A percentile compares a stretch with the other conserved stretches of the same genome.
phyloP scores from a whole-genome alignment of 1,140 invertebrate genomes.

The Acromyrmex heyeri region DNA sequence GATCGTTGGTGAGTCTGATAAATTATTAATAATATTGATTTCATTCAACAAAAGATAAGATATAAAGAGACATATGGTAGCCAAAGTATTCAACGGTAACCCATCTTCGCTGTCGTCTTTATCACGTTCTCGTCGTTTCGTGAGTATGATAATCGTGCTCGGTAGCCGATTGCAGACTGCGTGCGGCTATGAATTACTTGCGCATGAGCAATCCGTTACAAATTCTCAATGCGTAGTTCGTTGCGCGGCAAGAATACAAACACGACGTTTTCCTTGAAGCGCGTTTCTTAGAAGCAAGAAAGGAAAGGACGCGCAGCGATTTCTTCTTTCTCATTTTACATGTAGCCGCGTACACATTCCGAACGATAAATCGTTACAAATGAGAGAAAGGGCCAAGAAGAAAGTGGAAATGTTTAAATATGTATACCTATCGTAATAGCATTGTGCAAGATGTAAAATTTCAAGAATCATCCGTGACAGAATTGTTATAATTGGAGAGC shows the following conservation, averaged over 20 bases:
- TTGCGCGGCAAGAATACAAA: slow-evolving; percentile 66
- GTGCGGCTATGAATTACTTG: slow-evolving; percentile 22
- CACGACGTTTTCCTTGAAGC: slow-evolving; percentile 12
- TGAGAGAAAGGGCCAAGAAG: not conserved
- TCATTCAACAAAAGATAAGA: not conserved
- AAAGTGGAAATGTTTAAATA: not conserved
- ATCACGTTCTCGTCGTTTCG: slow-evolving; percentile 26
- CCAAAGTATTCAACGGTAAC: not conserved
- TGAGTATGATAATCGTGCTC: slow-evolving; percentile 1
- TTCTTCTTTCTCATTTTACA: not conserved
- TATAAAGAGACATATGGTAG: not conserved
- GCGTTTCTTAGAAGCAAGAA: slow-evolving; percentile 44
- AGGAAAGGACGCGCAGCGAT: slow-evolving; percentile 12
- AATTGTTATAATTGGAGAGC: not conserved
- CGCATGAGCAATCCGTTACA: slow-evolving; percentile 58
- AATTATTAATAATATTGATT: not conserved
- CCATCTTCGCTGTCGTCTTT: not conserved
- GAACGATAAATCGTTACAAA: not conserved
- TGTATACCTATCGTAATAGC: not conserved
- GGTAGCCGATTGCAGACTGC: not conserved
- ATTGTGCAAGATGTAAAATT: not conserved
- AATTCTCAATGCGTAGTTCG: slow-evolving; percentile 65
- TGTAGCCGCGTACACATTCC: not conserved
- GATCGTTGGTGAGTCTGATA: slow-evolving; percentile 77
- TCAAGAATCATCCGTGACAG: not conserved